These are phyloP conservation scores for Falco biarmicus DNA, from an alignment of 2,797 vertebrate species.

Conservation along the genomic window DNA sequence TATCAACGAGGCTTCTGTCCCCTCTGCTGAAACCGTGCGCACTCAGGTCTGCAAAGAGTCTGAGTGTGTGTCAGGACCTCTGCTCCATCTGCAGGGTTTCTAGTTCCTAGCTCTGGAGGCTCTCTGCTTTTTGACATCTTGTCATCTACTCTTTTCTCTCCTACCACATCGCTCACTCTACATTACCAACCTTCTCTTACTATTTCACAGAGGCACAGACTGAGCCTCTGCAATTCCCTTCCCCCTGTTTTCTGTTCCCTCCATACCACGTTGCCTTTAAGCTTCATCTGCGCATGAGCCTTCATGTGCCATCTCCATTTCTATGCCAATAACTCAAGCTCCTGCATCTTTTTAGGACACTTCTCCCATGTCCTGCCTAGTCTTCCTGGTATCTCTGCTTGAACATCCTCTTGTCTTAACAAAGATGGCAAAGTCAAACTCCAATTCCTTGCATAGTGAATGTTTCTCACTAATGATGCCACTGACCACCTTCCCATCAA, in stretches of 20 bases:
- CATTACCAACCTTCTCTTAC: not conserved
- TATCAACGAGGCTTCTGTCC: not conserved
- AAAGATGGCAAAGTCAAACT: not conserved
- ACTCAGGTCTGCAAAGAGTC: not conserved
- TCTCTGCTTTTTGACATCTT: not conserved
- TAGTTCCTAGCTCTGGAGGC: not conserved
- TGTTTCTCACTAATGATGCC: not conserved
- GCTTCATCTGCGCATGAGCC: not conserved
- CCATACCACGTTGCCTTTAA: not conserved
- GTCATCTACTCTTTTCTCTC: not conserved
- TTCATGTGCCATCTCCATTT: not conserved
- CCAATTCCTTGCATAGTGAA: not conserved
- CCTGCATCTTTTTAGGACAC: not conserved
- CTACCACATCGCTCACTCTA: not conserved
- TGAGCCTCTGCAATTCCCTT: not conserved
- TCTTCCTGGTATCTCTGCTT: not conserved
- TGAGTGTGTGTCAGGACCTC: not conserved
- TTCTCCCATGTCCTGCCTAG: not conserved
- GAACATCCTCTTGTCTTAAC: not conserved
- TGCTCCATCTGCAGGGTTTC: not conserved
- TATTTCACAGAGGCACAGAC: not conserved
- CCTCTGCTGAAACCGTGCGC: not conserved
- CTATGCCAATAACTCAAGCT: not conserved
- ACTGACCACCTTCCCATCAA: not conserved
- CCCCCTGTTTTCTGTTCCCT: not conserved